Percentiles rank a stretch among this genome's conserved stretches.
phyloP scores from a whole-genome alignment of 2,113 vertebrate genomes.

The Cavia aperea region DNA sequence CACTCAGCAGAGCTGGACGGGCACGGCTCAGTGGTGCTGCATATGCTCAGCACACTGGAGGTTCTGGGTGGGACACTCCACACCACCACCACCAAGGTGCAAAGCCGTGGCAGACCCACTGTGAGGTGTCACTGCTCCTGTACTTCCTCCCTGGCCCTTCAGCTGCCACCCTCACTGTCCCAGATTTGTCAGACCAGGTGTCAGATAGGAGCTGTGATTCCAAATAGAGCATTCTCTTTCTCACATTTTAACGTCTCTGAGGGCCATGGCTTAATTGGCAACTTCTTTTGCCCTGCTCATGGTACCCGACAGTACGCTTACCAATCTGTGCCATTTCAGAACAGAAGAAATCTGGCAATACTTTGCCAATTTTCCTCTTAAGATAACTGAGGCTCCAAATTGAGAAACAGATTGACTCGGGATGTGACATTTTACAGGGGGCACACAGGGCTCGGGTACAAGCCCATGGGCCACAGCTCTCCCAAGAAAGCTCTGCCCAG shows the following conservation, averaged over 20 bases:
- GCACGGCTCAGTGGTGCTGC: background rate
- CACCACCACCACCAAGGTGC: background rate
- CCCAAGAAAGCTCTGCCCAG: background rate
- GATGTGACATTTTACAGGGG: accelerated
- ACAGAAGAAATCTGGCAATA: background rate
- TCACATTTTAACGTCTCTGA: background rate
- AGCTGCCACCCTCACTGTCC: background rate
- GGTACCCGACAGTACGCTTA: background rate
- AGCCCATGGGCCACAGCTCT: background rate
- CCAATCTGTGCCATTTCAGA: background rate
- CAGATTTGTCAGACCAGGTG: background rate
- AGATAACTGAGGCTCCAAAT: background rate
- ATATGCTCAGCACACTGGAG: background rate
- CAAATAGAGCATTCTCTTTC: background rate
- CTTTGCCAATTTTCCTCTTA: background rate
- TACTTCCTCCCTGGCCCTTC: background rate
- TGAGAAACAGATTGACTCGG: background rate
- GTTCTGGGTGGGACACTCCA: background rate
- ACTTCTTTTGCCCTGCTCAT: background rate
- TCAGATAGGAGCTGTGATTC: background rate
- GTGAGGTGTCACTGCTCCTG: background rate
- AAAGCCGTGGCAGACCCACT: background rate
- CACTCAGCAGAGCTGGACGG: background rate
- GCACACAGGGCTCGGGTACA: background rate
- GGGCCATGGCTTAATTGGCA: background rate